Evolutionary conservation across 30 jellyfish, hydroid and myxozoan species (phyloP).

Genomic region (Catostylus mosaicus): DNA sequence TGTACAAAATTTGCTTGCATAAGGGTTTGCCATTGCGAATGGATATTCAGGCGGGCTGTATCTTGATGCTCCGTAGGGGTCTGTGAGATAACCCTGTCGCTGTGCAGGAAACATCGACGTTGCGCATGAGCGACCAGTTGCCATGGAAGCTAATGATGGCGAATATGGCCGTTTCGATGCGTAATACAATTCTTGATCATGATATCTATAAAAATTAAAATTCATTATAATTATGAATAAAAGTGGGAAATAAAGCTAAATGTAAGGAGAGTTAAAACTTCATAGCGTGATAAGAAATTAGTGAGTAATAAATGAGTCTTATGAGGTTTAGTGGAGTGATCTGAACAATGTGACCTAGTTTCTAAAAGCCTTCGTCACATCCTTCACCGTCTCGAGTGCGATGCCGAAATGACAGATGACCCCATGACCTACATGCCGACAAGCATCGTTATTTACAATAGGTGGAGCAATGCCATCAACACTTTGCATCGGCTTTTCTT

Average conservation of each 20-base stretch:
- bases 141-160: slow-evolving; percentile 64
- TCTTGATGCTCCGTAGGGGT: slow-evolving; percentile 65
- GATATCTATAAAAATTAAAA: slow-evolving; percentile 57
- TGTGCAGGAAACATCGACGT: slow-evolving; percentile 60
- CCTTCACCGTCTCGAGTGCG: background rate
- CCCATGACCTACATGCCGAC: slow-evolving; percentile 59
- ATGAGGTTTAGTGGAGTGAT: background rate
- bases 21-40: slow-evolving; percentile 53
- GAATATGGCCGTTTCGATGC: slow-evolving; percentile 67
- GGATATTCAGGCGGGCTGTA: slow-evolving; percentile 86
- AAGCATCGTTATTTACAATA: slow-evolving; percentile 20
- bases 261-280: background rate
- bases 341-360: slow-evolving; percentile 6
- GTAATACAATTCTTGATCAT: slow-evolving; percentile 69
- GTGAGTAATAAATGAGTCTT: background rate
- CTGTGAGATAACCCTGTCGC: slow-evolving; percentile 54
- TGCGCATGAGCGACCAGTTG: slow-evolving; percentile 66
- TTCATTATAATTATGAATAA: too few relatives aligned
- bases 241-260: background rate
- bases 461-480: slow-evolving; percentile 70
- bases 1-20: slow-evolving; percentile 58
- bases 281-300: background rate
- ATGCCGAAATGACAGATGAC: slow-evolving; percentile 60
- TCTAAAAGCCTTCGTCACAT: background rate
- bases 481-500: slow-evolving; percentile 52